Base-by-base conservation (phyloP, 2,888 invertebrate genomes). In the Stenotaenia linearis region DNA sequence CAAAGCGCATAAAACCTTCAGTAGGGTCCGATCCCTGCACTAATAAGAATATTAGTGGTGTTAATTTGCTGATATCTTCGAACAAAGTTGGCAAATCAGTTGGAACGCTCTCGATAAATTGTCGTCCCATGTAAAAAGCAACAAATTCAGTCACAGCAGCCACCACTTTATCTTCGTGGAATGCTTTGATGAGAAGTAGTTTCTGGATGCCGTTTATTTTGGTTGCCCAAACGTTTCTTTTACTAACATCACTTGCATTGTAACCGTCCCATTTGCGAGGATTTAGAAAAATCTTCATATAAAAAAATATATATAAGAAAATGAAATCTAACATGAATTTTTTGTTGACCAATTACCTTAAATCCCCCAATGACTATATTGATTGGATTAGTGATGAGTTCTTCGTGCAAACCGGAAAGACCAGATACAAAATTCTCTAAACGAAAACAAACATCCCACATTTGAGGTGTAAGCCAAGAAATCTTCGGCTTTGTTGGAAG, bases 31-130 rank as follows among this genome's bases (percentile, higher is more conserved):
- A 95, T 0, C 96, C 96, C 0, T 93, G 92, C 82, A 94, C 95
- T 79, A 96, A 87, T 0, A 96, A 92, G 85, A 96, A 96, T 74
- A 96, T 91, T 0, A 96, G 86, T 0, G 96, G 96, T 0, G 91
- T 94, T 0, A 84, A 82, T 79, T 85, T 85, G 80, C 82, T 84
- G 85, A 87, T 87, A 82, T 87, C 85, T 40, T 84, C 83, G 81
- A 85, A 91, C 90, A 87, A 81, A 1, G 85, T 85, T 35, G 84
- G 82, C 75, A 87, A 87, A 79, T 91, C 90, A 3, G 92, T 90
- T 32, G 92, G 90, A 0, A 94, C 93, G 81, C 92, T 93, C 86
- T 96, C 95, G 5, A 95, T 91, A 85, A 95, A 96, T 77, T 90
- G 88, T 78, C 90, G 86, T 0, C 96, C 96, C 21, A 96, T 89